A percentile compares a stretch with the other conserved stretches of the same genome.
Evolutionary conservation across 2,797 vertebrate genomes (phyloP).

Genomic region (Rhinogobio ventralis): DNA sequence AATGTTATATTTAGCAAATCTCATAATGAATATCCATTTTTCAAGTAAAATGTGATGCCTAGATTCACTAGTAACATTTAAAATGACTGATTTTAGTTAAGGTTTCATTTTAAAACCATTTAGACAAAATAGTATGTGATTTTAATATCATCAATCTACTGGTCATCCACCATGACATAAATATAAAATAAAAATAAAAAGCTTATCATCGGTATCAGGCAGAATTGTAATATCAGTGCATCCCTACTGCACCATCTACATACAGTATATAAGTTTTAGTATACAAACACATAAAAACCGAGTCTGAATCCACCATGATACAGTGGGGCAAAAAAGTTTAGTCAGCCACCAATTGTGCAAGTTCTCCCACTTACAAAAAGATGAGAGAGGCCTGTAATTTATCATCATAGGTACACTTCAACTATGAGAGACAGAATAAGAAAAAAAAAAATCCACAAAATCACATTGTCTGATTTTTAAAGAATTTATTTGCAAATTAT

Average conservation of each 20-base stretch:
- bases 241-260: background rate
- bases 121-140: background rate
- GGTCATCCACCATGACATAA: background rate
- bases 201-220: background rate
- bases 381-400: too few relatives aligned
- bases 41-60: background rate
- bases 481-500: too few relatives aligned
- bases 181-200: background rate
- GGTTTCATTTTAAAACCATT: background rate
- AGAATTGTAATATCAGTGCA: background rate
- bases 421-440: too few relatives aligned
- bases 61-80: background rate
- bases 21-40: background rate
- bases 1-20: background rate
- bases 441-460: too few relatives aligned
- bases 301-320: background rate
- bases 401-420: too few relatives aligned
- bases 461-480: too few relatives aligned
- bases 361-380: too few relatives aligned
- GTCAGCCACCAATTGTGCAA: too few relatives aligned
- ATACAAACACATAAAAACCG: background rate
- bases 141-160: background rate
- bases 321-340: too few relatives aligned
- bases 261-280: background rate
- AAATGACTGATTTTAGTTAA: background rate